Evolutionary conservation across 2,888 invertebrate species (phyloP).

Genomic region (Luperina testacea): DNA sequence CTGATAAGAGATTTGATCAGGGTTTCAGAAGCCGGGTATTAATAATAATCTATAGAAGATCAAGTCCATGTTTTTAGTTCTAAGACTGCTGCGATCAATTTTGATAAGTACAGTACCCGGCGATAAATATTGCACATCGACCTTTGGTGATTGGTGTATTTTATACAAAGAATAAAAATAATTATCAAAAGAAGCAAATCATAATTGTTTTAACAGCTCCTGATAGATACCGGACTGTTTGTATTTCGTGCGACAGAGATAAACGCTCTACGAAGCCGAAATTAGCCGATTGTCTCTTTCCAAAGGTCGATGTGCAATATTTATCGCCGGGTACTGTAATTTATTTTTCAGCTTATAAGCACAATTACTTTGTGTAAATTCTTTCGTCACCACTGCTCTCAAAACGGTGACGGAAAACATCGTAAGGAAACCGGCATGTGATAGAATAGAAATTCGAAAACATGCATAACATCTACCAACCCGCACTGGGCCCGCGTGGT

Average conservation of each 20-base stretch:
- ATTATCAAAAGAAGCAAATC: too few relatives aligned
- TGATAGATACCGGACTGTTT: too few relatives aligned
- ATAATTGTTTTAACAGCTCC: too few relatives aligned
- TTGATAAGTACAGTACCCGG: not conserved
- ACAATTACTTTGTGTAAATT: not conserved
- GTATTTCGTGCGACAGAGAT: too few relatives aligned
- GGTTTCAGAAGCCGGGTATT: not conserved
- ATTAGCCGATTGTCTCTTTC: too few relatives aligned
- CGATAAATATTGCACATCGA: too few relatives aligned
- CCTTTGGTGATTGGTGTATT: too few relatives aligned
- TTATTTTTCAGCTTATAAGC: not conserved
- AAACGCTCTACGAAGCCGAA: too few relatives aligned
- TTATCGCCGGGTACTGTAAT: too few relatives aligned
- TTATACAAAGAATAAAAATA: too few relatives aligned
- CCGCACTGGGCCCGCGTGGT: not conserved
- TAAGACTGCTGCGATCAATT: not conserved
- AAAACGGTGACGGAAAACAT: not conserved
- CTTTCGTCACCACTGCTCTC: not conserved
- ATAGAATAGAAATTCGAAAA: not conserved
- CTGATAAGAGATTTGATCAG: slow-evolving; percentile 1
- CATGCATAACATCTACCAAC: not conserved
- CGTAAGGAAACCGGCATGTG: not conserved
- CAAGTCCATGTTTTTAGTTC: not conserved
- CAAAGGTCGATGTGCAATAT: too few relatives aligned
- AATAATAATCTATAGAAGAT: not conserved